Conservation (phyloP, 1,140 invertebrate species). For the Thaumatotibia leucotreta region DNA sequence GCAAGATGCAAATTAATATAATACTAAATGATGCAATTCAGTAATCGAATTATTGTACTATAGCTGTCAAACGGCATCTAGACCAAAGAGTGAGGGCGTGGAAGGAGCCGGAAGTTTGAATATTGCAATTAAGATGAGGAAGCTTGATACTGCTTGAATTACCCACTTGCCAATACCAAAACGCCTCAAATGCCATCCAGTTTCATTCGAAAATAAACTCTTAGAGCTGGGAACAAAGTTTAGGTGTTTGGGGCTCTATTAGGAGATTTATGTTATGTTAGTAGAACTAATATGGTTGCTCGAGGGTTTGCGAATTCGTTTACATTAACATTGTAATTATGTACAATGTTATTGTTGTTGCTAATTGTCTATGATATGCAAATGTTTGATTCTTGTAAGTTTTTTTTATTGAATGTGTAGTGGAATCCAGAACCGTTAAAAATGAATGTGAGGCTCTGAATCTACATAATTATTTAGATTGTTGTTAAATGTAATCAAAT, state of each 20-base stretch:
- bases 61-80: neutral
- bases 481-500: neutral
- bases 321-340: constrained; percentile 13
- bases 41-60: neutral
- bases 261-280: neutral
- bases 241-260: neutral
- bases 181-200: neutral
- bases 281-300: neutral
- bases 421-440: neutral
- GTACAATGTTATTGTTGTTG: constrained; percentile 13
- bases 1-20: too few species aligned
- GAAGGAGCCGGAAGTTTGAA: constrained; percentile 50
- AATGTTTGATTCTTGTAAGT: neutral
- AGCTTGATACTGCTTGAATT: constrained; percentile 35
- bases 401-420: neutral
- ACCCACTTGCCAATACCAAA: neutral
- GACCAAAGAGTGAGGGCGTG: constrained; percentile 14
- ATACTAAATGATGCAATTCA: neutral
- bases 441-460: neutral
- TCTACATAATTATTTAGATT: neutral
- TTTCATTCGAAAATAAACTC: neutral
- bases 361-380: constrained; percentile 6
- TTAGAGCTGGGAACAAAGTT: neutral
- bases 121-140: constrained; percentile 64
- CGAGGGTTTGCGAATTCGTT: neutral